Conservation (phyloP, 2,888 invertebrate genomes). For the Heteromyza rotundicornis region DNA sequence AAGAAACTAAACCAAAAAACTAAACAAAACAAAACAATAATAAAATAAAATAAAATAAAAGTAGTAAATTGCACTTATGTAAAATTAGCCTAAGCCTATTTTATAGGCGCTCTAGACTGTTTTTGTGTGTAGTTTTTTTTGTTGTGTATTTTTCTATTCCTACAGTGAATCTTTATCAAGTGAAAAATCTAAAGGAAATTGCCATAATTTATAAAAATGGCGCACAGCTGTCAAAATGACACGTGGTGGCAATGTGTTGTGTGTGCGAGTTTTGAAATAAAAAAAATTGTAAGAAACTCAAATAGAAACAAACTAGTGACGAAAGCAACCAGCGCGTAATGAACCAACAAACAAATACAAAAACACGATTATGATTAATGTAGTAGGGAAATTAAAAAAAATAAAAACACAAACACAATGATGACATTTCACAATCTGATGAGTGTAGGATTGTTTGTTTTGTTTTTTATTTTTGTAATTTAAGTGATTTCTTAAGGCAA, state of each 20-base stretch:
- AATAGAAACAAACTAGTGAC: too few species aligned
- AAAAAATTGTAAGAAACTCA: too few species aligned
- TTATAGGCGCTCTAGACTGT: too few species aligned
- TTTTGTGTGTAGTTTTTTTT: too few species aligned
- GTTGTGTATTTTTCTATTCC: neutral
- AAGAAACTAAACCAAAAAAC: too few species aligned
- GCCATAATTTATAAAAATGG: constrained; percentile 24
- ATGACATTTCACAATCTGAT: neutral
- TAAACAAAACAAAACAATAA: too few species aligned
- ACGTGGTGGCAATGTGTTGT: constrained; percentile 13
- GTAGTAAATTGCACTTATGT: neutral
- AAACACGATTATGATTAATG: neutral
- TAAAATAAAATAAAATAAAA: neutral
- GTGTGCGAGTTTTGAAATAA: neutral
- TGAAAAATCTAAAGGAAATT: constrained; percentile 23
- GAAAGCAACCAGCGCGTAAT: neutral
- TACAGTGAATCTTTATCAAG: constrained; percentile 13
- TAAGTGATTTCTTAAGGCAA: too few species aligned
- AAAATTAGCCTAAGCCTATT: neutral
- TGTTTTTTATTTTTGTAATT: too few species aligned
- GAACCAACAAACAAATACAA: neutral
- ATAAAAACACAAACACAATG: too few species aligned
- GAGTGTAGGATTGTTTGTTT: neutral
- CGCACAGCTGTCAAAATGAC: constrained; percentile 16
- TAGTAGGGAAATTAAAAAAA: neutral